Conservation (phyloP, 1,140 invertebrate species). For the Saccostrea cuccullata region DNA sequence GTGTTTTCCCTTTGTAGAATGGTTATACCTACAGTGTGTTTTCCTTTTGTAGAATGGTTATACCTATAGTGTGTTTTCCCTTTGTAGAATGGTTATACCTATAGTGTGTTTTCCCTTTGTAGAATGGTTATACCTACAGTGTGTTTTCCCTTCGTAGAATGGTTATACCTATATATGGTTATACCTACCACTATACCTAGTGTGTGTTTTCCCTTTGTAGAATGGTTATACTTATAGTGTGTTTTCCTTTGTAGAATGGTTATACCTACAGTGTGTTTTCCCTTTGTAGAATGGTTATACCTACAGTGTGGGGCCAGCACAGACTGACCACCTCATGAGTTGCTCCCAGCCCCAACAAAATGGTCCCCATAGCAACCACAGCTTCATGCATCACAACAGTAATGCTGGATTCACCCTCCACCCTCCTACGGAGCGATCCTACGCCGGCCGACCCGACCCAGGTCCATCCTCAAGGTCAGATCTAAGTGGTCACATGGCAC, state of each 20-base stretch:
- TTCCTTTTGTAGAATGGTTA: no score
- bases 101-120: no score
- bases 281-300: slow-evolving; percentile 44
- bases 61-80: no score
- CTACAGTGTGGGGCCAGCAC: slow-evolving; percentile 44
- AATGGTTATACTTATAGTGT: no score
- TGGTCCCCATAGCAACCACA: slow-evolving; percentile 29
- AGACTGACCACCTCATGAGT: slow-evolving; percentile 38
- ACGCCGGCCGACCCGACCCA: neutral
- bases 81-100: no score
- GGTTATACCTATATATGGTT: no score
- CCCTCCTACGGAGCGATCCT: neutral
- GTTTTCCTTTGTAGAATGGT: neutral
- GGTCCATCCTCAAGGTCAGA: slow-evolving; percentile 22
- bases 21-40: no score
- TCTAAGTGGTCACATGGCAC: slow-evolving; percentile 68
- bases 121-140: no score
- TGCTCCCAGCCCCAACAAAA: slow-evolving; percentile 45
- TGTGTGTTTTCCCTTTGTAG: no score
- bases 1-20: no score
- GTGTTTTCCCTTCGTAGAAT: no score
- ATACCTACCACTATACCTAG: no score
- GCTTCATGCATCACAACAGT: slow-evolving; percentile 56
- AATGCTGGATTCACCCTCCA: slow-evolving; percentile 33
- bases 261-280: neutral